Conservation (phyloP, 2,113 vertebrate species). For the Reinhardtius hippoglossoides region DNA sequence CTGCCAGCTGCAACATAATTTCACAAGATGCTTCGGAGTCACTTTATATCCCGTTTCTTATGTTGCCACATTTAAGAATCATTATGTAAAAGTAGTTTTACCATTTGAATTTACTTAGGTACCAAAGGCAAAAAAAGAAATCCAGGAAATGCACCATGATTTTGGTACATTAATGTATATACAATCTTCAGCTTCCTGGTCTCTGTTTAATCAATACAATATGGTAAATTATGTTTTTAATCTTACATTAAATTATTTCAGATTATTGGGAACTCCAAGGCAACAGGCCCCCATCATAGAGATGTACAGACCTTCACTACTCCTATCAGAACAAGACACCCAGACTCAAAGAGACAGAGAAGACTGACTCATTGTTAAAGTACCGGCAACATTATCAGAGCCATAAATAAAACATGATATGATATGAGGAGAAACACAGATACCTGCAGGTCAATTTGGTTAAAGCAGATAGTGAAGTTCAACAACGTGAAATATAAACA, state of each 20-base stretch:
- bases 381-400: background rate
- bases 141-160: background rate
- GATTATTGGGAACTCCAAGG: too few relatives aligned
- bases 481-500: background rate
- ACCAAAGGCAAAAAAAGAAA: background rate
- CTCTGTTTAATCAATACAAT: background rate
- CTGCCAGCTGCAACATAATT: conserved; percentile 40
- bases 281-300: too few relatives aligned
- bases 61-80: conserved; percentile 16
- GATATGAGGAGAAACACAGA: background rate
- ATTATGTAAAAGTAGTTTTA: background rate
- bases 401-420: background rate
- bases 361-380: background rate
- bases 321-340: too few relatives aligned
- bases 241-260: too few relatives aligned
- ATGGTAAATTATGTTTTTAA: too few relatives aligned
- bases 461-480: too few relatives aligned
- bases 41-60: conserved; percentile 31
- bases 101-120: background rate
- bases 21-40: conserved; percentile 22
- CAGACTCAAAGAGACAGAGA: background rate
- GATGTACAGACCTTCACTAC: too few relatives aligned
- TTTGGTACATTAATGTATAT: background rate
- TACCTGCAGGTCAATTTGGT: background rate
- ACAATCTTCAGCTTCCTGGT: background rate